Evolutionary conservation across 2,797 vertebrate species (phyloP), one percentile per base, ranked within the genome.

Genomic region (Chrysocyon brachyurus): DNA sequence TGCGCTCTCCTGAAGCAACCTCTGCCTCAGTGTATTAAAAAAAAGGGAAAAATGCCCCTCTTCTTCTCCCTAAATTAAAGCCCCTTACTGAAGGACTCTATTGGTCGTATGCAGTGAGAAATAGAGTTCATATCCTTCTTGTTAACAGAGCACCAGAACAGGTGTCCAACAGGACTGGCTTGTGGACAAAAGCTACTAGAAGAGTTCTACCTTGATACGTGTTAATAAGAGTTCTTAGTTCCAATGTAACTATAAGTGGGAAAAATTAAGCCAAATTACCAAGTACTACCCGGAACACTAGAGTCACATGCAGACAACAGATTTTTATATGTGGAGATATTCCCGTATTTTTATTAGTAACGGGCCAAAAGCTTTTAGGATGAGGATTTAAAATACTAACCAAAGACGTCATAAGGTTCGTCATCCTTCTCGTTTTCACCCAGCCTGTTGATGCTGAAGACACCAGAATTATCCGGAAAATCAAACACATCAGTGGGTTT

Each of bases 321-420:
- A 72, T 59, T 85, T 86, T 87, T 85, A 73, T 49, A 72, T 68
- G 66, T 94, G 56, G 96, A 90, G 52, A 64, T 9, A 66, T 17
- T 75, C 70, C 33, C 26, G 46, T 24, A 49, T 63, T 92, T 97
- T 87, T 91, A 56, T 77, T 49, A 56, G 33, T 36, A 83, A 81
- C 31, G 73, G 79, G 63, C 24, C 24, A 79, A 77, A 90, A 52
- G 36, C 1, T 5, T 77, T 10, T 24, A 75, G 73, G 24, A 57
- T 66, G 33, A 75, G 56, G 59, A 46, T 64, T 22, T 82, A 72
- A 56, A 97, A 92, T 90, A 98, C 98, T 97, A 75, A 99, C 99
- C 99, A 96, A 99, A 99, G 2, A 94, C 96, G 70, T 98, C 98
- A 3, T 97, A 98, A 17, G 49, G 82, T 0, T 98, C 98, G 40